Base-by-base conservation (phyloP, 2,797 vertebrate genomes). In the Morus bassanus region DNA sequence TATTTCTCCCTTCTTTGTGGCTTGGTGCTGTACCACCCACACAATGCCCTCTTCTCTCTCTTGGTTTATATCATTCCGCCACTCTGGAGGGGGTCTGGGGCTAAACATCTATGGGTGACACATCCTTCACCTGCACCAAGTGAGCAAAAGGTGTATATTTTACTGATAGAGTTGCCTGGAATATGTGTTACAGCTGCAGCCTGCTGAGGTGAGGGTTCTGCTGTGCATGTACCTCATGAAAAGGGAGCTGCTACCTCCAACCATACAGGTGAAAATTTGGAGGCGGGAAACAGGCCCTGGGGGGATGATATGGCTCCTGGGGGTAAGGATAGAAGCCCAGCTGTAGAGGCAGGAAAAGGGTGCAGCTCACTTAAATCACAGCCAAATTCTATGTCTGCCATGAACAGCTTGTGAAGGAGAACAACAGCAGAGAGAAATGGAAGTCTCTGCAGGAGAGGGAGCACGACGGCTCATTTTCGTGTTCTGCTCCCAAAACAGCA, bases 11-110 rank as follows among this genome's bases (percentile, higher is more conserved):
- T 78, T 68, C 24, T 45, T 25, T 56, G 24, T 64, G 43, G 35
- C 27, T 64, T 76, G 60, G 9, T 79, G 24, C 35, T 72, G 14
- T 45, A 64, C 9, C 13, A 41, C 11, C 30, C 21, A 43, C 18
- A 31, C 0, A 0, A 76, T 35, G 33, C 6, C 17, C 11, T 78
- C 46, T 84, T 63, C 41, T 85, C 10, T 22, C 53, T n/a, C n/a
- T 65, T 46, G 17, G 11, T 85, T 93, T 74, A 14, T 37, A 11
- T 27, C 0, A 0, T 68, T 75, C 19, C n/a, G 50, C 11, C 14
- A 22, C 16, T 57, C 18, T 1, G 1, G 9, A 1, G 1, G 13
- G 27, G 3, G 6, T 30, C 43, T 51, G 63, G 25, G 15, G 28
- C 23, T 64, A 24, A 70, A 45, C 5, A 10, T 18, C 35, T 39